A percentile compares a stretch with the other conserved stretches of the same genome.
Conservation (phyloP, 1,140 invertebrate species). For the Latrodectus geometricus region DNA sequence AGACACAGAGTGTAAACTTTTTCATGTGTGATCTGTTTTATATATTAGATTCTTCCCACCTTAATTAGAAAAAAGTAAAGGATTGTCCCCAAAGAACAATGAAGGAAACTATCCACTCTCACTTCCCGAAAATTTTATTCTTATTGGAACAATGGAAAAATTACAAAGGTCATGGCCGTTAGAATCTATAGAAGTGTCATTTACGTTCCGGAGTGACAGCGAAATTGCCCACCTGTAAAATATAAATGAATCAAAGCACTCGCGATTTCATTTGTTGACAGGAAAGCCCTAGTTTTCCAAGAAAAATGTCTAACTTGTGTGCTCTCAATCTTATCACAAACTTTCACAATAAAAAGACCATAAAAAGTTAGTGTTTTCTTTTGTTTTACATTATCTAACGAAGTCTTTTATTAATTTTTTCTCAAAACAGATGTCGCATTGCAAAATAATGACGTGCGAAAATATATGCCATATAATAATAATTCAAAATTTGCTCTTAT, state of each 20-base stretch:
- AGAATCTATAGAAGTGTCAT: conserved; percentile 21
- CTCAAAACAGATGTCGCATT: no score
- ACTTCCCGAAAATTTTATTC: conserved; percentile 53
- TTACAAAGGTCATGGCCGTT: conserved; percentile 53
- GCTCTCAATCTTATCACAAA: background rate
- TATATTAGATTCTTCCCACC: background rate
- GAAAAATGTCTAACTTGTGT: background rate
- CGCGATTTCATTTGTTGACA: conserved; percentile 21
- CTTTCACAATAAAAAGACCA: background rate
- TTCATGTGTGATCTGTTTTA: no score
- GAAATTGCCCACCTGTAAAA: conserved; percentile 47
- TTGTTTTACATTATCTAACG: no score
- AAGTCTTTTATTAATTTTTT: no score
- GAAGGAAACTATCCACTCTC: conserved; percentile 39
- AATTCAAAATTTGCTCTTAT: no score
- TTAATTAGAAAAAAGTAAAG: background rate
- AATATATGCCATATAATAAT: no score
- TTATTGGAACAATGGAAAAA: conserved; percentile 42
- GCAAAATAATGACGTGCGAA: no score
- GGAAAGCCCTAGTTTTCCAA: conserved; percentile 2
- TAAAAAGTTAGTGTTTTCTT: background rate
- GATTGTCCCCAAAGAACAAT: conserved; percentile 15
- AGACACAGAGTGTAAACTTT: no score
- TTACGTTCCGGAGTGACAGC: conserved; percentile 44
- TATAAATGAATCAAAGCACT: conserved; percentile 33